Evolutionary conservation across 37 sponge, comb jelly and placozoan genomes (phyloP).

Genomic region (Oopsacas minuta): DNA sequence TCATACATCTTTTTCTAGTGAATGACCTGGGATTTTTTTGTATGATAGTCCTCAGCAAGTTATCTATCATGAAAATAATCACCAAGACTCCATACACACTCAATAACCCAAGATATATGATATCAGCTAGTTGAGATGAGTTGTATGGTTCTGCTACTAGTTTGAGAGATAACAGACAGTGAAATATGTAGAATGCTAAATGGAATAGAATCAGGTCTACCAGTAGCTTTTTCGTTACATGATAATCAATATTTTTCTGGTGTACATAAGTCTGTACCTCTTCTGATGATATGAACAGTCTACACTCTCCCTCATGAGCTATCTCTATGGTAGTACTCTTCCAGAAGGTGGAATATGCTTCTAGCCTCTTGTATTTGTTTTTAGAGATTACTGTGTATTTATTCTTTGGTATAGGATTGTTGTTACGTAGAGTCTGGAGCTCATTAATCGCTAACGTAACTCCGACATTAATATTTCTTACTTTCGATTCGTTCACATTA

Average conservation of each 20-base stretch:
- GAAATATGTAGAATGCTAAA: not conserved
- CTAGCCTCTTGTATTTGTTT: not conserved
- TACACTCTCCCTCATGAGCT: not conserved
- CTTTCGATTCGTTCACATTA: not conserved
- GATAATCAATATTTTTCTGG: not conserved
- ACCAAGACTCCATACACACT: not conserved
- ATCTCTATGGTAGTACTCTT: not conserved
- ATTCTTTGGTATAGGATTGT: not conserved
- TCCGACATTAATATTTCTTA: not conserved
- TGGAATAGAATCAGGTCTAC: not conserved
- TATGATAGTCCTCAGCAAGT: not conserved
- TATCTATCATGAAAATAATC: not conserved
- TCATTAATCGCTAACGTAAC: not conserved
- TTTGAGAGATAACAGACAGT: not conserved
- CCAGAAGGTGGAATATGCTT: not conserved
- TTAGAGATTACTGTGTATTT: not conserved
- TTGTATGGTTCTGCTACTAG: not conserved
- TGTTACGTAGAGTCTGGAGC: not conserved
- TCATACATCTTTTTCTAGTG: no score
- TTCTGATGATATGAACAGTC: not conserved
- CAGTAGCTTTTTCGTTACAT: not conserved
- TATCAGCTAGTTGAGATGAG: not conserved
- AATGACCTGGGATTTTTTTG: not conserved
- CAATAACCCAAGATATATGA: not conserved
- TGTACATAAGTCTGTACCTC: not conserved